These are phyloP conservation scores for Epinephelus malabaricus DNA, from an alignment of 2,797 vertebrate species.

Conservation along the genomic window DNA sequence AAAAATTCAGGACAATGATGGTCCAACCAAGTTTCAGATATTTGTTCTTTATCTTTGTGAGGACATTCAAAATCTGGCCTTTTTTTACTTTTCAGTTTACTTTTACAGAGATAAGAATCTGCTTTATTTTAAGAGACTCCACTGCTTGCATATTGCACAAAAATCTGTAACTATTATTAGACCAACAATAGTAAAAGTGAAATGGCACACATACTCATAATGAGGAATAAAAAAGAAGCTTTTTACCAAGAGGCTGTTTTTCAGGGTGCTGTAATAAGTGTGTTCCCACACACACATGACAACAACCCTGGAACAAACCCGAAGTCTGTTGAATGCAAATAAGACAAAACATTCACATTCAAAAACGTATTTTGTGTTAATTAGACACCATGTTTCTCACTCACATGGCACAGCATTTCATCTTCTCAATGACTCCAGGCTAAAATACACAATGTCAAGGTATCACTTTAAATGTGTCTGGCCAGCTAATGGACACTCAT, in stretches of 20 bases:
- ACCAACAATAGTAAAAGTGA: not conserved
- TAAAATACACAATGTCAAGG: conserved; percentile 73
- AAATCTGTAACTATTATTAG: not conserved
- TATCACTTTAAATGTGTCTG: conserved; percentile 77
- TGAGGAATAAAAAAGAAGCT: not conserved
- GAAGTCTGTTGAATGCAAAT: conserved; percentile 56
- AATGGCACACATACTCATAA: not conserved
- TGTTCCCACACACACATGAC: not conserved
- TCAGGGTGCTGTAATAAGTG: not conserved
- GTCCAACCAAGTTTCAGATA: not conserved
- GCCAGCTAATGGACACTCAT: conserved; percentile 83
- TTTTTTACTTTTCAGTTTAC: not conserved
- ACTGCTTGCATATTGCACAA: not conserved
- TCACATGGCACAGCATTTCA: conserved; percentile 64
- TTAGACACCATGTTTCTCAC: conserved; percentile 58
- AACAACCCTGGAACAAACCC: conserved; percentile 31
- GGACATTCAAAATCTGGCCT: not conserved
- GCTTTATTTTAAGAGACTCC: not conserved
- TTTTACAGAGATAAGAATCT: not conserved
- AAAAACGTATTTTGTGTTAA: conserved; percentile 54
- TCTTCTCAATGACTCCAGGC: conserved; percentile 72
- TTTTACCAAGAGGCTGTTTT: not conserved
- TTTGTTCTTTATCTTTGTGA: not conserved
- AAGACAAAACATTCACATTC: conserved; percentile 38
- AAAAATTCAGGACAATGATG: no score